Evolutionary conservation across 2,888 invertebrate species (phyloP).

Genomic region (Platycheirus albimanus): DNA sequence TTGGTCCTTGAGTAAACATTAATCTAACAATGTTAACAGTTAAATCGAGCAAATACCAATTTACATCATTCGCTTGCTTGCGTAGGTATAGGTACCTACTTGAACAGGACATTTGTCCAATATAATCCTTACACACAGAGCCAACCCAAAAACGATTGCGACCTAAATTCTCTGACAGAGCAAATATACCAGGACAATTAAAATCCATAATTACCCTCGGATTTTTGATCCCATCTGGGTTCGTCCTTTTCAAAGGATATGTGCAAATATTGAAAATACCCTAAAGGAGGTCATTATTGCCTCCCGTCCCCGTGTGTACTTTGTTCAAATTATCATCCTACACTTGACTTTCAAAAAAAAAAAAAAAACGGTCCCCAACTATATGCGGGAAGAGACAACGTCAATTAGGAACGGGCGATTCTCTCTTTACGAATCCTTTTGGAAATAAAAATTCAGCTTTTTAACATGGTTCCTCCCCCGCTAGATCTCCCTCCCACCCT

Average conservation of each 20-base stretch:
- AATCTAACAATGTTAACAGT: slow-evolving; percentile 67
- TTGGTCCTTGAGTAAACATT: slow-evolving; percentile 55
- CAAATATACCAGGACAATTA: slow-evolving; percentile 58
- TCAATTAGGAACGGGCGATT: slow-evolving; percentile 47
- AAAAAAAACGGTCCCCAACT: background rate
- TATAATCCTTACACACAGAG: slow-evolving; percentile 4
- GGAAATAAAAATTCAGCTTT: slow-evolving; percentile 28
- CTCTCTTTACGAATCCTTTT: slow-evolving; percentile 8
- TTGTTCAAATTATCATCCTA: slow-evolving; percentile 43
- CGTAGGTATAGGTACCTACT: slow-evolving; percentile 6
- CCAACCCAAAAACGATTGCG: slow-evolving; percentile 48
- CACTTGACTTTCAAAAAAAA: background rate
- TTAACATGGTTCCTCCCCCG: slow-evolving; percentile 15
- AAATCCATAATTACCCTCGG: slow-evolving; percentile 65
- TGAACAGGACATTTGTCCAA: slow-evolving; percentile 26
- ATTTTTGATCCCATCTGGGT: slow-evolving; percentile 32
- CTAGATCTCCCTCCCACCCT: no score
- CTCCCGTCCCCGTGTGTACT: background rate
- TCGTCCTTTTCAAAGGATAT: slow-evolving; percentile 31
- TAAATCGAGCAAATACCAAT: slow-evolving; percentile 70
- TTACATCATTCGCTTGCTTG: slow-evolving; percentile 50
- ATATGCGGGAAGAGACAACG: slow-evolving; percentile 32
- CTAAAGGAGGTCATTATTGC: slow-evolving; percentile 30
- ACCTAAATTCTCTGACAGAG: slow-evolving; percentile 47
- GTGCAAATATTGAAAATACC: slow-evolving; percentile 60